Base-by-base conservation (phyloP, 1,140 invertebrate genomes). In the Pachypeltis micranthus region DNA sequence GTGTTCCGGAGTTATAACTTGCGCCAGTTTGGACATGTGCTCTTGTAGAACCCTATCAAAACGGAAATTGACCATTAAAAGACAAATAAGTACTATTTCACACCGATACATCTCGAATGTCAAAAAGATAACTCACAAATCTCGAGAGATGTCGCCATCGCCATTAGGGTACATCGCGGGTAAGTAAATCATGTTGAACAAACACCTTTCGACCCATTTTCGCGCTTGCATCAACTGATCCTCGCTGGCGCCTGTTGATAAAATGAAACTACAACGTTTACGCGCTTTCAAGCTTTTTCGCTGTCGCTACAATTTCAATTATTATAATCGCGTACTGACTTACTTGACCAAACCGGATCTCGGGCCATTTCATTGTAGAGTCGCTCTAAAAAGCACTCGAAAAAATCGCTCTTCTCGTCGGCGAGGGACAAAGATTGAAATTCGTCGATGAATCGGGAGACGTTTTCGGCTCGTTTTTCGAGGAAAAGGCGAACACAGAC, bases 151-250 rank as follows among this genome's bases (percentile, higher is more conserved):
- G 77, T 99, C 96, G 0, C 90, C 93, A 72, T 98, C 96, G 1
- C 92, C 92, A 76, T 98, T 98, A 3, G 96, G 95, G 78, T 94
- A 98, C 70, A 99, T 81, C 29, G 95, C 93, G 73, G 92, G 84
- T 25, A 85, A 82, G 76, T 98, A 98, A 34, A 98, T 88, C 23
- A 88, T 81, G 25, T 87, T 88, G 80, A 97, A 93, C 1, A 91
- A 80, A 10, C 84, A 82, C 29, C 86, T 80, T 71, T 96, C 90
- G 55, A 91, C 85, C 0, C 90, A 87, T 64, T 81, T 79, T 71
- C 82, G 78, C 0, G 81, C 83, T 54, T 81, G 80, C 64, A 88
- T 82, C 4, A 91, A 66, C 70, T 93, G 86, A 65, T 74, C 77
- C 28, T 81, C 74, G 63, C 78, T 83, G 31, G 85, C 85, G 67